Evolutionary conservation across 2,113 vertebrate genomes (phyloP), one percentile per base, ranked within the genome.

Genomic region (Azemiops feae): DNA sequence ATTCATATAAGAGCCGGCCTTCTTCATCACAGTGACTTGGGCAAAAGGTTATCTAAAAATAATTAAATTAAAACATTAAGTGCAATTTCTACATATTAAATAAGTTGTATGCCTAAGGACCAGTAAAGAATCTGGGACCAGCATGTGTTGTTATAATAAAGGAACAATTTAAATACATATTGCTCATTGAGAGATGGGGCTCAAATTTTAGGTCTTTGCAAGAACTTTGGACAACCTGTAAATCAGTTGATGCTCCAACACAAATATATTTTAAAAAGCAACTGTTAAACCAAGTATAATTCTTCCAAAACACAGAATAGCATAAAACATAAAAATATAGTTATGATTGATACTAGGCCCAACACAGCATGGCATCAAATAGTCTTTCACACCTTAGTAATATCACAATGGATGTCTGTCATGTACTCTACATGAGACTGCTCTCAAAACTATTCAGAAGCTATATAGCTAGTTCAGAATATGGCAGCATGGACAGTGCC

Each of bases 21-120:
- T 89, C 58, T 30, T 93, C 53, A 45, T 12, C 23, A 18, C 5
- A 1, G 5, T 23, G 5, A 7, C 2, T 88, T 91, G 74, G 34
- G 20, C 22, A 27, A 16, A 52, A 8, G 11, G 45, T 92, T 64
- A 94, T 94, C 94, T 93, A 23, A 5, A 86, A 87, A 91, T 34
- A 34, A 52, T 18, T 6, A 18, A 85, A 87, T 52, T 55, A 54
- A 39, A 30, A 30, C 8, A 11, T 47, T 50, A 34, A 45, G 3
- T 7, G 3, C 34, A 47, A n/a, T 45, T 43, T 20, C 52, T 30
- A 55, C 3, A 30, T 85, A 45, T 55, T 85, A 91, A 91, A 43
- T 50, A 47, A 6, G 4, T 69, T 23, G 18, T 89, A 43, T 5
- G 5, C 16, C 4, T 89, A 23, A 50, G 3, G 9, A 58, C 6